A percentile compares a stretch with the other conserved stretches of the same genome.
These are phyloP conservation scores for Smutsia gigantea DNA, from an alignment of 2,797 vertebrate species.

Conservation along the genomic window DNA sequence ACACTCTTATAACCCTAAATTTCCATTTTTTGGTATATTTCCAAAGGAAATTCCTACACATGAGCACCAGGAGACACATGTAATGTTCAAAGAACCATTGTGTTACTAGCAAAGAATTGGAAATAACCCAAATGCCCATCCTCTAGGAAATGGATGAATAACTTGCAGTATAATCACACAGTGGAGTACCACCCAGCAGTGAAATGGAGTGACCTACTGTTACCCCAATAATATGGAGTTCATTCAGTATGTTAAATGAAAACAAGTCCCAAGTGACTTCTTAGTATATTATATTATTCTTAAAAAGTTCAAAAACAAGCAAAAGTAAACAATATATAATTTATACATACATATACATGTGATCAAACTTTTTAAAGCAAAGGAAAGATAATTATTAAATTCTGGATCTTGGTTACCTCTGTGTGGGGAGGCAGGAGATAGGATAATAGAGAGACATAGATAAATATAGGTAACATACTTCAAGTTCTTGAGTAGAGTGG, in stretches of 20 bases:
- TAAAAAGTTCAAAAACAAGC: background rate
- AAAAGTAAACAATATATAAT: background rate
- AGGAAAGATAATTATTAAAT: background rate
- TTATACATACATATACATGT: background rate
- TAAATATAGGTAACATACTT: background rate
- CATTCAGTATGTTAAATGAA: background rate
- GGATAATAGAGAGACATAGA: background rate
- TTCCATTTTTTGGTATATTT: background rate
- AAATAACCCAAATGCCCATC: background rate
- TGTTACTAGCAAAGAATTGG: background rate
- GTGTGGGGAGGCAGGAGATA: background rate
- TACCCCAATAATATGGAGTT: background rate
- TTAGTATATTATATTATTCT: background rate
- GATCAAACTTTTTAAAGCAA: conserved; percentile 8
- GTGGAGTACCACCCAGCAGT: background rate
- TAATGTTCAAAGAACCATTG: background rate
- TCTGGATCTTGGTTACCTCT: background rate
- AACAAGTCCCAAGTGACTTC: background rate
- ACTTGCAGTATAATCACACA: background rate
- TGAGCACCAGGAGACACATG: background rate
- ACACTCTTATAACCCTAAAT: background rate
- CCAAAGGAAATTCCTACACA: background rate
- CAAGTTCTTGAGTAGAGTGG: background rate
- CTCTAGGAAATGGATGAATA: background rate
- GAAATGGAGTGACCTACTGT: background rate